Percentiles rank a stretch among this genome's conserved stretches.
Evolutionary conservation across 2,113 vertebrate genomes (phyloP).

Genomic region (Gymnorhina tibicen): DNA sequence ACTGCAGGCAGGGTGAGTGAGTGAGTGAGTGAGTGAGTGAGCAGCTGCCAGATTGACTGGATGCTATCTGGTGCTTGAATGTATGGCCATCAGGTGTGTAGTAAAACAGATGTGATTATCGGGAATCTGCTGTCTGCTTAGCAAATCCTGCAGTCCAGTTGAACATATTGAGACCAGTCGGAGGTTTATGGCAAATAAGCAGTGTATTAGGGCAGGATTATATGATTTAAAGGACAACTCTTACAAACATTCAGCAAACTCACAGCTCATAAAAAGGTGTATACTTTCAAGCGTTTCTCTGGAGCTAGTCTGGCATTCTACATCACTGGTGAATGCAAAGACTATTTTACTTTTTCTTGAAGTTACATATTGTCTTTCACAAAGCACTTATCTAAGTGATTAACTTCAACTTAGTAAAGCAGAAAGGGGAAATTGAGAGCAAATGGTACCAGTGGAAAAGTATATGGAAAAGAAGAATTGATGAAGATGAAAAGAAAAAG

Average conservation of each 20-base stretch:
- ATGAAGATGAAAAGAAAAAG: not conserved
- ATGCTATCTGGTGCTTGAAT: not conserved
- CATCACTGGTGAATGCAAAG: not conserved
- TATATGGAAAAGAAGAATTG: not conserved
- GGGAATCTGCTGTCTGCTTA: not conserved
- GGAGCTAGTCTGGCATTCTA: not conserved
- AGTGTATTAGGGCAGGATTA: not conserved
- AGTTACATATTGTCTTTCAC: not conserved
- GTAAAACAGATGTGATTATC: not conserved
- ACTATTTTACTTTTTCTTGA: not conserved
- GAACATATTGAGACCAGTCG: not conserved
- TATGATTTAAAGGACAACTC: not conserved
- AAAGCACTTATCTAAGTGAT: not conserved
- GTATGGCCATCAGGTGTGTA: not conserved
- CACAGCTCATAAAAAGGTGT: not conserved
- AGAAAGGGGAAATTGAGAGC: not conserved
- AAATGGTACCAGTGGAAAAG: not conserved
- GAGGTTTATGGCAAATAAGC: not conserved
- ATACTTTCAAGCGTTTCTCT: not conserved
- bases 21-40: not conserved
- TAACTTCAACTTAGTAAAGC: not conserved
- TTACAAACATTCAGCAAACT: not conserved
- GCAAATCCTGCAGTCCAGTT: not conserved
- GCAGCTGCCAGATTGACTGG: not conserved
- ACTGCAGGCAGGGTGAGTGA: not conserved